phyloP scores from a whole-genome alignment of 2,797 vertebrate species.

The Tapera naevia region DNA sequence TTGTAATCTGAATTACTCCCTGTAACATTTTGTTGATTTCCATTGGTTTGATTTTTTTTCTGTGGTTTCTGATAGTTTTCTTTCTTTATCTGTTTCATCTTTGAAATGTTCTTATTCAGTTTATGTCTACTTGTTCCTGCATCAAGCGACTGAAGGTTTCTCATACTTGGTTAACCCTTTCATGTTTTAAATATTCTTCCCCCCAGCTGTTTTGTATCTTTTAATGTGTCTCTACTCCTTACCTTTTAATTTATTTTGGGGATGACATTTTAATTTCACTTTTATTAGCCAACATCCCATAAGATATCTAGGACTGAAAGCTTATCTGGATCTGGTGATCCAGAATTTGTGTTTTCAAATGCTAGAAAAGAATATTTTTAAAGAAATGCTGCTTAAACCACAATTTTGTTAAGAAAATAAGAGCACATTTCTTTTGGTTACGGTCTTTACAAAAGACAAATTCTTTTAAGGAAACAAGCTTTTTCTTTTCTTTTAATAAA shows the following conservation, averaged over 20 bases:
- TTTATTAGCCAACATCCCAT: not conserved
- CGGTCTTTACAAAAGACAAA: not conserved
- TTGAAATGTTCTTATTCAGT: not conserved
- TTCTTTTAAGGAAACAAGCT: not conserved
- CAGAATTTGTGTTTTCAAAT: not conserved
- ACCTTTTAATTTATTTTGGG: not conserved
- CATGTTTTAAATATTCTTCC: not conserved
- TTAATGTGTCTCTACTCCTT: not conserved
- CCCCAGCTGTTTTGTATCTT: not conserved
- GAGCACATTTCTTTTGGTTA: not conserved
- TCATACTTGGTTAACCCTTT: not conserved
- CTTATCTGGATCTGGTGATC: not conserved
- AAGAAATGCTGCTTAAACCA: not conserved
- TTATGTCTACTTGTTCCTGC: not conserved
- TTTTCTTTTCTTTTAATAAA: constrained; percentile 16
- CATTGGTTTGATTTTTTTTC: not conserved
- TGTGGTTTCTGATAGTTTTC: not conserved
- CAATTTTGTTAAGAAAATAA: not conserved
- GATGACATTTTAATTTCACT: not conserved
- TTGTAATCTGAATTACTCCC: not conserved
- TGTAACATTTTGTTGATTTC: not conserved
- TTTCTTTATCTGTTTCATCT: not conserved
- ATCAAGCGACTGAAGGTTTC: not conserved
- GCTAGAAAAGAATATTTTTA: not conserved
- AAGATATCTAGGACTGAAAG: not conserved